These are phyloP conservation scores for Poecilia wingei DNA, from an alignment of 2,797 vertebrate species.

Conservation along the genomic window DNA sequence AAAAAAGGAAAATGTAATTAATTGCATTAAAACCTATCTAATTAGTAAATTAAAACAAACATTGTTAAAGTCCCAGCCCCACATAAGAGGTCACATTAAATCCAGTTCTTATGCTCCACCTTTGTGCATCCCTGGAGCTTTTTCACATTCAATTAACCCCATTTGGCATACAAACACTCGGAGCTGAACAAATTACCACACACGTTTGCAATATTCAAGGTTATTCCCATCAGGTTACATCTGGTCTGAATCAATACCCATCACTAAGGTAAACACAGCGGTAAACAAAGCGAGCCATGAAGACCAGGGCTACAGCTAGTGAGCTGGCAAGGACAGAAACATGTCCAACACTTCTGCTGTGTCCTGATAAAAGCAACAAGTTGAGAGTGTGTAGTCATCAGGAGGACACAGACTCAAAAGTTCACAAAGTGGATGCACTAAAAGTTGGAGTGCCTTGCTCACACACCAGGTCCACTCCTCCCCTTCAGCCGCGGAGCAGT, in stretches of 20 bases:
- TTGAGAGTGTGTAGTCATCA: conserved; percentile 22
- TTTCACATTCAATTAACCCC: conserved; percentile 48
- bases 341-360: conserved; percentile 17
- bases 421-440: conserved; percentile 58
- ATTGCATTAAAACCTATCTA: no score
- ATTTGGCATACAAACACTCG: conserved; percentile 41
- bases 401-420: conserved; percentile 53
- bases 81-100: conserved; percentile 11
- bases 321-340: conserved; percentile 31
- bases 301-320: neutral
- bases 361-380: conserved; percentile 37
- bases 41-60: no score
- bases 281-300: conserved; percentile 21
- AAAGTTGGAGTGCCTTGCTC: conserved; percentile 54
- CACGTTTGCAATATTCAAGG: conserved; percentile 42
- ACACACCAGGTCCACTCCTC: conserved; percentile 42
- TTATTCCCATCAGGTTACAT: conserved; percentile 49
- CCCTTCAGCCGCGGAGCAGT: conserved; percentile 51
- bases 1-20: no score
- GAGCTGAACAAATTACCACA: conserved; percentile 43
- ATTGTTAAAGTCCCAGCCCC: no score
- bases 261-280: conserved; percentile 39
- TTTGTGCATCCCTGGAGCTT: conserved; percentile 37
- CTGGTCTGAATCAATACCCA: conserved; percentile 60
- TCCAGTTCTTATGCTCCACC: conserved; percentile 14